Percentiles rank a stretch among this genome's conserved stretches.
These are phyloP conservation scores for Amazona guildingii DNA, from an alignment of 2,113 vertebrate species.

Conservation along the genomic window DNA sequence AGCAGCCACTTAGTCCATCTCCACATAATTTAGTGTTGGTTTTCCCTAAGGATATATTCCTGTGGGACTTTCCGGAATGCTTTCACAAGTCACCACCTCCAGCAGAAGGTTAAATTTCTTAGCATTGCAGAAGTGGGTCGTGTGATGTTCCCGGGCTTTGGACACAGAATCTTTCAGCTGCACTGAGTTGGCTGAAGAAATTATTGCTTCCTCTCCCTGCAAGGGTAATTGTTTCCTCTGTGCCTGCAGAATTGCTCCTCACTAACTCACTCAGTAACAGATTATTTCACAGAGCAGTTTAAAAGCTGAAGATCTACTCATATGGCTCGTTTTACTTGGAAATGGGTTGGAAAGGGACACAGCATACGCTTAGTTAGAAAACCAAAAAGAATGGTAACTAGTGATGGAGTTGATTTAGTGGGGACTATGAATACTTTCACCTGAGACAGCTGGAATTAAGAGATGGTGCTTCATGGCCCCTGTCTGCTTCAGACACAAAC, in stretches of 20 bases:
- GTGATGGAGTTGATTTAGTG: background rate
- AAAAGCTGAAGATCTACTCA: background rate
- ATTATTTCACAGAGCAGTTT: background rate
- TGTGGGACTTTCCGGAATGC: background rate
- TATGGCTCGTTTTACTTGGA: background rate
- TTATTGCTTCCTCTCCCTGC: background rate
- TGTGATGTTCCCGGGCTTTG: background rate
- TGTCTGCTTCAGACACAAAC: background rate
- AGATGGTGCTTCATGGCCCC: background rate
- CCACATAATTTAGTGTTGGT: background rate
- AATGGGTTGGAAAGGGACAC: background rate
- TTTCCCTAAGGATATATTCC: background rate
- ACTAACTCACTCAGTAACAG: background rate
- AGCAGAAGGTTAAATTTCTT: background rate
- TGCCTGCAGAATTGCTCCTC: background rate
- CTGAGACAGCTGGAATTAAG: background rate
- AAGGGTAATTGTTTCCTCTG: background rate
- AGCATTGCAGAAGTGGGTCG: background rate
- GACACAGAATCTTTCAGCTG: background rate
- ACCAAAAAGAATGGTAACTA: background rate
- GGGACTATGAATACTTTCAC: background rate
- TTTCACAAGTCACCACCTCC: background rate
- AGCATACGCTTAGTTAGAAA: background rate
- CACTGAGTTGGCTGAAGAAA: background rate
- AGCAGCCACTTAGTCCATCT: background rate